Evolutionary conservation across 1,140 invertebrate species (phyloP), one percentile per base, ranked within the genome.

Genomic region (Acyrthosiphon pisum): DNA sequence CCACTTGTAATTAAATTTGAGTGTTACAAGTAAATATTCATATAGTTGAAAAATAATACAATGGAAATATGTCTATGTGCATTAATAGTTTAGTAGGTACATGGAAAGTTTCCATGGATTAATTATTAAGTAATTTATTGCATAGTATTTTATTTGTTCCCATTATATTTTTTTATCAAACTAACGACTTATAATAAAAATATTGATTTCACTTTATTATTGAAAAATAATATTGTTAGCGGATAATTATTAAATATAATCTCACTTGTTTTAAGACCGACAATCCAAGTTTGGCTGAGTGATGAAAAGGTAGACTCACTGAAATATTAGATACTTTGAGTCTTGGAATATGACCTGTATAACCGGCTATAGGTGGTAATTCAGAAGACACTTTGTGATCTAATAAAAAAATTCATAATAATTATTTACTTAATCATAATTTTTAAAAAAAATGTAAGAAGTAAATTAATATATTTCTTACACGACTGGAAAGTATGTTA

Each of bases 281-380:
- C 7, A 97, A 94, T 46, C 97, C 96, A 50, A 96, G 96, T 95
- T 96, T 96, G 9, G 96, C 97, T 6, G 97, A 96, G 94, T 96
- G 96, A 83, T 96, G 96, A 94, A 97, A 97, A 88, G 97, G 95
- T 94, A 97, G 96, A 48, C 97, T 97, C 14, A 97, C 95, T 0
- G 96, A 97, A 11, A 96, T 96, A 94, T 97, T 96, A 3, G 96
- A 96, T 11, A 96, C 96, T 94, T 96, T 97, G 14, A 97, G 96
- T 81, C 96, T 95, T 41, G 97, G 97, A 87, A 97, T 97, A 94
- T 97, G 97, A 48, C 97, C 97, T 0, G 97, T 97, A 94, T 97
- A 97, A 2, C 97, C 97, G 3, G 97, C 96, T 93, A 97, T 97
- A 46, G 97, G 97, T 41, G 97, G 97, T 94, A 95, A 96, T 94